Conservation (phyloP, 1,140 invertebrate species). For the Zaprionus davidi region DNA sequence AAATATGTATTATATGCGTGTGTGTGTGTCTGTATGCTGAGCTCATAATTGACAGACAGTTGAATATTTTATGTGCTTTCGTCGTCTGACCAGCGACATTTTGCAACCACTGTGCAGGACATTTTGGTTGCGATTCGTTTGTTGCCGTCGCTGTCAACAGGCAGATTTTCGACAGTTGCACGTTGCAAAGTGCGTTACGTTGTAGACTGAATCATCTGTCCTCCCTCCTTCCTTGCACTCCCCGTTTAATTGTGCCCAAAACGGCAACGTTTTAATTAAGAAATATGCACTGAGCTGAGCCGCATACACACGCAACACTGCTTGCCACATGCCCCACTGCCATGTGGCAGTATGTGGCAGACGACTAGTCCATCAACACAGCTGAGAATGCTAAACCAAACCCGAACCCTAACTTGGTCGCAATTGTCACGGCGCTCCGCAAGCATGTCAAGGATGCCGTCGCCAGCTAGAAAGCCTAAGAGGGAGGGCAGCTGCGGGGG, state of each 20-base stretch:
- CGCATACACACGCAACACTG: slow-evolving; percentile 6
- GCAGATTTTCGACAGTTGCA: slow-evolving; percentile 5
- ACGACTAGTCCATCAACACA: slow-evolving; percentile 29
- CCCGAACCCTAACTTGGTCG: slow-evolving; percentile 24
- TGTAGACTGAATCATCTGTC: not conserved
- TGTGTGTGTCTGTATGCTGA: slow-evolving; percentile 59
- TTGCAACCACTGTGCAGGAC: slow-evolving; percentile 9
- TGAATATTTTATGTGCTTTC: slow-evolving; percentile 68
- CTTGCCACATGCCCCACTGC: not conserved
- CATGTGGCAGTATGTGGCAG: not conserved
- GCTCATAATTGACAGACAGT: slow-evolving; percentile 75
- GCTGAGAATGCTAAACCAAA: slow-evolving; percentile 9
- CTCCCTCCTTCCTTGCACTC: not conserved
- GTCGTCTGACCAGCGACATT: slow-evolving; percentile 12
- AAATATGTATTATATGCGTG: slow-evolving; percentile 21
- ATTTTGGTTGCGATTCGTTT: not conserved
- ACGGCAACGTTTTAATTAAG: slow-evolving; percentile 64
- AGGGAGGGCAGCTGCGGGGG: not conserved
- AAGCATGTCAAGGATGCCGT: slow-evolving; percentile 79
- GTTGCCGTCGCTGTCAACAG: slow-evolving; percentile 28
- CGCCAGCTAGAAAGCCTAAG: slow-evolving; percentile 45
- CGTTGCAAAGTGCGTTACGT: slow-evolving; percentile 65
- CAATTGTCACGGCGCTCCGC: slow-evolving; percentile 74
- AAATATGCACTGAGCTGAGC: slow-evolving; percentile 36
- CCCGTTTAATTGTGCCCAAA: slow-evolving; percentile 61